phyloP scores from a whole-genome alignment of 2,113 vertebrate genomes.

The Esox niger region DNA sequence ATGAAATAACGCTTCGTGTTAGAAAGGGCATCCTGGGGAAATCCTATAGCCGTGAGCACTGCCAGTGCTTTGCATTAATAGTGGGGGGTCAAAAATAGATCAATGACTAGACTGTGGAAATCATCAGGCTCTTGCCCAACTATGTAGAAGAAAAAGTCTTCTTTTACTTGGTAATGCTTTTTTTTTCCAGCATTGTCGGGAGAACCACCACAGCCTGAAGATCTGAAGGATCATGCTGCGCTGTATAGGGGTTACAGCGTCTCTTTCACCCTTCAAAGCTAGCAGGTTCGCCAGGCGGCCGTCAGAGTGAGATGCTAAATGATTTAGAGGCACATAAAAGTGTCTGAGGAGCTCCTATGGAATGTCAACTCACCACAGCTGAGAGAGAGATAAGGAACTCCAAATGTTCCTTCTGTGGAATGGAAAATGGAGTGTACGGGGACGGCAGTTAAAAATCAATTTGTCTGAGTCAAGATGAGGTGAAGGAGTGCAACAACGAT shows the following conservation, averaged over 20 bases:
- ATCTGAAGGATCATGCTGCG: background rate
- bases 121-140: no score
- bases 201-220: background rate
- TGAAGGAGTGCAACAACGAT: background rate
- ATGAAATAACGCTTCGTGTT: no score
- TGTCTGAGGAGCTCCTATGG: background rate
- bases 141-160: no score
- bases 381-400: background rate
- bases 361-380: background rate
- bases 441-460: background rate
- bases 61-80: no score
- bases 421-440: background rate
- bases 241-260: background rate
- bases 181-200: no score
- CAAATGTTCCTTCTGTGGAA: background rate
- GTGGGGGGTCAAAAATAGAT: no score
- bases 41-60: no score
- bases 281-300: background rate
- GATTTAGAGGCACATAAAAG: constrained; percentile 10
- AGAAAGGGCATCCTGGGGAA: background rate
- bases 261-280: background rate
- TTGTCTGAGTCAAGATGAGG: background rate
- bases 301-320: constrained; percentile 6
- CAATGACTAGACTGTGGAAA: no score
- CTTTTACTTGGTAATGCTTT: no score